A percentile compares a stretch with the other conserved stretches of the same genome.
These are phyloP conservation scores for Lepidothrix coronata DNA, from an alignment of 2,113 vertebrate species.

Conservation along the genomic window DNA sequence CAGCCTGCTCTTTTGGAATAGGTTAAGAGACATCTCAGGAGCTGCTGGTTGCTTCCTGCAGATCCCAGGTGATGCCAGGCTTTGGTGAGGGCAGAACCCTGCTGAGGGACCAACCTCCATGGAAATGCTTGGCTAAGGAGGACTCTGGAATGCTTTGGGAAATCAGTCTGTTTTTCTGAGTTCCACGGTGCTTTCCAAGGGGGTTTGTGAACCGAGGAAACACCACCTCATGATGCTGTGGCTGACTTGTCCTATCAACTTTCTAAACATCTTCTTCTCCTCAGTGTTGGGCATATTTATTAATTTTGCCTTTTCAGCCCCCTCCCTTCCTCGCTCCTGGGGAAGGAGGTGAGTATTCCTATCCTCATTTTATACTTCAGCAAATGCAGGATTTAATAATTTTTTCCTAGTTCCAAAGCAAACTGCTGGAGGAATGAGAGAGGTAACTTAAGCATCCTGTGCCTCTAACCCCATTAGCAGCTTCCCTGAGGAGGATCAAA, in stretches of 20 bases:
- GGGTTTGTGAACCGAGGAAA: neutral
- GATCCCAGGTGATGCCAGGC: neutral
- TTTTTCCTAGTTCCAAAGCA: neutral
- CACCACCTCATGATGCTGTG: neutral
- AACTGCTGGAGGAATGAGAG: neutral
- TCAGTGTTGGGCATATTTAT: neutral
- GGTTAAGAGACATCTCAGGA: neutral
- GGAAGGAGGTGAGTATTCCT: neutral
- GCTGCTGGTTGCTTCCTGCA: neutral
- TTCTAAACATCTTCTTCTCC: neutral
- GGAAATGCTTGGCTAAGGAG: neutral
- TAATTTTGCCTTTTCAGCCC: neutral
- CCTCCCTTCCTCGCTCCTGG: neutral
- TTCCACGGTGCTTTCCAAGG: neutral
- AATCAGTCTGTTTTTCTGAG: neutral
- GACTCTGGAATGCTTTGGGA: neutral
- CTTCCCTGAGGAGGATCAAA: neutral
- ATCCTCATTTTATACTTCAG: neutral
- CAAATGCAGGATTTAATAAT: neutral
- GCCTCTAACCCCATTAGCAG: neutral
- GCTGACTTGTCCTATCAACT: neutral
- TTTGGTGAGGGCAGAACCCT: neutral
- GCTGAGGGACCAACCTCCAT: neutral
- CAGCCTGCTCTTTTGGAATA: neutral
- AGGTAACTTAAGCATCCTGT: neutral